Percentiles rank a stretch among this genome's conserved stretches.
Conservation (phyloP, 2,888 invertebrate genomes). For the Crocallis elinguaria region DNA sequence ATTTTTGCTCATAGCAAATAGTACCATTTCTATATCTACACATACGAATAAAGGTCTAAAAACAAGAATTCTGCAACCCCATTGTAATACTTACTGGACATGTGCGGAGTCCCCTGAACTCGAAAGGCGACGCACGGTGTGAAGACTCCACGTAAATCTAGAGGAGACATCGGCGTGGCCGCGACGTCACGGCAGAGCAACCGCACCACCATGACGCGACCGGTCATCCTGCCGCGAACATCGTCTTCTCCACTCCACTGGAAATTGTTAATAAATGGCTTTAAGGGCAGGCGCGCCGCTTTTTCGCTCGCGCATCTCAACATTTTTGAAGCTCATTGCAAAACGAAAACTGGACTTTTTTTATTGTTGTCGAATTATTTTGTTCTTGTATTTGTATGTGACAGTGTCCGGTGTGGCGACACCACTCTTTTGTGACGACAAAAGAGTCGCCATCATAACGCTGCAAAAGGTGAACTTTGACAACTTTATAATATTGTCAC, state of each 20-base stretch:
- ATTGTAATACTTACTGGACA: slow-evolving; percentile 83
- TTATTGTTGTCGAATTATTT: no score
- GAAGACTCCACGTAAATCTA: slow-evolving; percentile 87
- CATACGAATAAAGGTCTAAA: no score
- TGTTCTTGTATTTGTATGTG: no score
- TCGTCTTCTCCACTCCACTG: slow-evolving; percentile 95
- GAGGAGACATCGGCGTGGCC: slow-evolving; percentile 77
- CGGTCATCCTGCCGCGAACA: slow-evolving; percentile 90
- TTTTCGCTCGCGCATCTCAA: no score
- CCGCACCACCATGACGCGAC: slow-evolving; percentile 91
- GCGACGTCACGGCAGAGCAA: slow-evolving; percentile 91
- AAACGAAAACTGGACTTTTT: background rate
- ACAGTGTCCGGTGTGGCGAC: no score
- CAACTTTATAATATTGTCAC: no score
- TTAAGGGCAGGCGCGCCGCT: background rate
- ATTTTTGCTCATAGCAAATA: no score
- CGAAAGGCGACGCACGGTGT: slow-evolving; percentile 94
- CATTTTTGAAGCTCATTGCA: background rate
- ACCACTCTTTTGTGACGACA: no score
- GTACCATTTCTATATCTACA: no score
- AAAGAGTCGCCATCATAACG: no score
- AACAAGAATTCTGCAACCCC: no score
- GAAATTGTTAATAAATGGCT: slow-evolving; percentile 24
- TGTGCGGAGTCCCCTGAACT: slow-evolving; percentile 92
- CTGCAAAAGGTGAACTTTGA: no score